These are phyloP conservation scores for Proisotoma minuta DNA, from an alignment of 2,888 invertebrate species.

Conservation along the genomic window DNA sequence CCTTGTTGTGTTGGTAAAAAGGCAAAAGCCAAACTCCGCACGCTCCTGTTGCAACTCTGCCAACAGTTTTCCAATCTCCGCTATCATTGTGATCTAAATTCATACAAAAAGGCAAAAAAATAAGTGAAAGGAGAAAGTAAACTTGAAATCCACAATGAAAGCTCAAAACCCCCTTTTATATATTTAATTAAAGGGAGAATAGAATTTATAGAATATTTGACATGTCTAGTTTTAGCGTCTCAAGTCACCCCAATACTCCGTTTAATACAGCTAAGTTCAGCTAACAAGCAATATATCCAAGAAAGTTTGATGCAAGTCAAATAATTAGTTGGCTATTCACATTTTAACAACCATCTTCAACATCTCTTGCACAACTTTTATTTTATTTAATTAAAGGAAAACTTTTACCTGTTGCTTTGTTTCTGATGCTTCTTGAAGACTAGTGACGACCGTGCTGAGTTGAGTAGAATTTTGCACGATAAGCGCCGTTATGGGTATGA, in stretches of 20 bases:
- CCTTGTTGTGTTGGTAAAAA: constrained; percentile 30
- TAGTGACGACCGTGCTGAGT: constrained; percentile 54
- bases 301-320: too few species aligned
- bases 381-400: background rate
- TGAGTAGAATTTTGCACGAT: constrained; percentile 57
- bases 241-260: too few species aligned
- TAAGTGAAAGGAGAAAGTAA: background rate
- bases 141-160: background rate
- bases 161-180: too few species aligned
- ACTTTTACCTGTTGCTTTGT: constrained; percentile 55
- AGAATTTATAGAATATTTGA: background rate
- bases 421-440: constrained; percentile 54
- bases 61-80: constrained; percentile 54
- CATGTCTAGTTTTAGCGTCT: too few species aligned
- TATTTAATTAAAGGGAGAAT: background rate
- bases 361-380: too few species aligned
- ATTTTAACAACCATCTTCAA: too few species aligned
- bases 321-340: too few species aligned
- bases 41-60: constrained; percentile 55
- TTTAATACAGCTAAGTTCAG: too few species aligned
- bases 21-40: constrained; percentile 49
- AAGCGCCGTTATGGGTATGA: constrained; percentile 58
- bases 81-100: constrained; percentile 53
- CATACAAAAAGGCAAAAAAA: constrained; percentile 2
- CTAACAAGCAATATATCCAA: too few species aligned